These are phyloP conservation scores for Mixornis gularis DNA, from an alignment of 2,113 vertebrate genomes.

Conservation along the genomic window DNA sequence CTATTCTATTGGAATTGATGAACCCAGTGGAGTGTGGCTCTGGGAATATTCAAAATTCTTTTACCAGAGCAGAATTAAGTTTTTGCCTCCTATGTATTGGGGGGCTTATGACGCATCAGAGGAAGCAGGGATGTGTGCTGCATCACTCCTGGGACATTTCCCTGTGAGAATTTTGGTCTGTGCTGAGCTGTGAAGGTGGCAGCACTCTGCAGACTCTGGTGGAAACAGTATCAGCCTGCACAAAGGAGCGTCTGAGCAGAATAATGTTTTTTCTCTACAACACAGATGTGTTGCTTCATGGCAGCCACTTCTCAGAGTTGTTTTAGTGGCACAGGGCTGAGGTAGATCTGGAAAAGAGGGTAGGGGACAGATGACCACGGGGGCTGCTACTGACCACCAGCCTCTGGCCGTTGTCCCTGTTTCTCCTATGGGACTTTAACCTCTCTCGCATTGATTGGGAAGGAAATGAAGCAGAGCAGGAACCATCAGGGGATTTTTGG, in stretches of 20 bases:
- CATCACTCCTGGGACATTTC: not conserved
- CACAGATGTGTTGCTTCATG: not conserved
- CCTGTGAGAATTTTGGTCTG: not conserved
- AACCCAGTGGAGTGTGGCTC: not conserved
- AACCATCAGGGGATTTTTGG: fast-evolving
- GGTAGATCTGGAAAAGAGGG: not conserved
- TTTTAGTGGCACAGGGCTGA: not conserved
- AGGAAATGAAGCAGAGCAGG: not conserved
- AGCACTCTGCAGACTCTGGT: not conserved
- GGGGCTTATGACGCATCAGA: not conserved
- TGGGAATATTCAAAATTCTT: not conserved
- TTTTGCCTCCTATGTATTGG: not conserved
- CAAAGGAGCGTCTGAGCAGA: not conserved
- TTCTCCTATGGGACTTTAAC: not conserved
- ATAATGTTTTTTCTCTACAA: not conserved
- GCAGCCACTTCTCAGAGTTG: not conserved
- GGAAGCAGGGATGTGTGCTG: not conserved
- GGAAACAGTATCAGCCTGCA: not conserved
- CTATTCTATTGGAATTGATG: not conserved
- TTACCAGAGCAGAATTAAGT: not conserved
- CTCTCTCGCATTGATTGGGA: fast-evolving
- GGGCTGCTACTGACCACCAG: not conserved
- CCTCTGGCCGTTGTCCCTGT: fast-evolving
- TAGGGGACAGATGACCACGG: not conserved
- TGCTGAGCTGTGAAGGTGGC: not conserved